These are phyloP conservation scores for Machimus rusticus DNA, from an alignment of 2,888 invertebrate genomes.

Conservation along the genomic window DNA sequence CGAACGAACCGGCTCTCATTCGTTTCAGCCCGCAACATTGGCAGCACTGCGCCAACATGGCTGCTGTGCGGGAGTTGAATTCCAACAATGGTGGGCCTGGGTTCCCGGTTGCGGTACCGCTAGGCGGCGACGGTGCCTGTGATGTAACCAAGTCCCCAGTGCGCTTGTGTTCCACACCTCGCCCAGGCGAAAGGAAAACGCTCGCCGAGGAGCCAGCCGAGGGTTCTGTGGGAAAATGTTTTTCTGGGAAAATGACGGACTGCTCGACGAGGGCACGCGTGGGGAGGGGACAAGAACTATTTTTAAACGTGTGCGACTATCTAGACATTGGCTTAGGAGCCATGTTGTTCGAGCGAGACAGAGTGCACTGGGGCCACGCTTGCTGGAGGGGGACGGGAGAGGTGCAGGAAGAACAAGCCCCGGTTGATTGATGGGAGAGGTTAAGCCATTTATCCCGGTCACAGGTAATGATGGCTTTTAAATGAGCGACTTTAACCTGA, in stretches of 20 bases:
- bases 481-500: slow-evolving; percentile 19
- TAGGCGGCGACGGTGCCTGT: not conserved
- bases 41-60: slow-evolving; percentile 6
- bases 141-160: not conserved
- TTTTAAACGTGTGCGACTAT: not conserved
- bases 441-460: not conserved
- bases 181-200: not conserved
- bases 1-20: not conserved
- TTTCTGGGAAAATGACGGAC: not conserved
- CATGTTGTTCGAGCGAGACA: slow-evolving; percentile 1
- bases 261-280: not conserved
- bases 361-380: not conserved
- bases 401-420: not conserved
- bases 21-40: not conserved
- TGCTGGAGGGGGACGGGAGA: not conserved
- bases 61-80: not conserved
- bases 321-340: not conserved
- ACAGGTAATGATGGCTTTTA: slow-evolving; percentile 29
- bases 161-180: not conserved
- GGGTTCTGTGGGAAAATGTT: not conserved
- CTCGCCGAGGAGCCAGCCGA: not conserved
- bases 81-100: not conserved
- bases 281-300: slow-evolving; percentile 45
- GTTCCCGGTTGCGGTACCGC: not conserved
- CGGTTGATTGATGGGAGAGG: not conserved